These are phyloP conservation scores for Mythimna vitellina DNA, from an alignment of 2,888 invertebrate genomes.

Conservation along the genomic window DNA sequence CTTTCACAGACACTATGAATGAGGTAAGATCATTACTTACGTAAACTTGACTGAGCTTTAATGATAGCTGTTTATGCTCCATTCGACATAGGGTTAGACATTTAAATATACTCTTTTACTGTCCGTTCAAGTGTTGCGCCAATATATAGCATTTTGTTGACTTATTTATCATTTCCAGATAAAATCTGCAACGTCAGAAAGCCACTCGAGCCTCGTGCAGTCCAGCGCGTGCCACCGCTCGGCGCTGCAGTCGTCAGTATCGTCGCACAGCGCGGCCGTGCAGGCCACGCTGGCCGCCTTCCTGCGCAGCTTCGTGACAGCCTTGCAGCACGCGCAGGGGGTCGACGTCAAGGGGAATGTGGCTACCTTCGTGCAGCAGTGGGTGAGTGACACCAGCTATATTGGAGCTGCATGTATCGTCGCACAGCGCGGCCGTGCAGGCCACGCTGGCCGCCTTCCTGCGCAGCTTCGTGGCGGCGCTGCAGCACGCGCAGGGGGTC, in stretches of 20 bases:
- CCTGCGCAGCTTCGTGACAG: conserved; percentile 40
- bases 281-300: conserved; percentile 44
- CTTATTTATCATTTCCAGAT: conserved; percentile 56
- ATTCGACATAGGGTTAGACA: too few species aligned
- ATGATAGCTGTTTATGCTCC: too few species aligned
- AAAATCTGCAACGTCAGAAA: conserved; percentile 57
- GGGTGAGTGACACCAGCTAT: conserved; percentile 71
- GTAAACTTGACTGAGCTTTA: too few species aligned
- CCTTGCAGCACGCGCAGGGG: conserved; percentile 52
- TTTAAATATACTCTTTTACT: too few species aligned
- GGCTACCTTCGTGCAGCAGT: conserved; percentile 68
- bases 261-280: conserved; percentile 37
- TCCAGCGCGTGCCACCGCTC: conserved; percentile 36
- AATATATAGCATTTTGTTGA: not conserved
- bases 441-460: conserved; percentile 45
- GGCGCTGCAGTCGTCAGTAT: conserved; percentile 24
- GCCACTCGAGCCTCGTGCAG: conserved; percentile 38
- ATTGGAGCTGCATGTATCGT: not conserved
- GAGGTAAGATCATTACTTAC: conserved; percentile 69
- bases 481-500: conserved; percentile 48
- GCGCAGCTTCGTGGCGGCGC: conserved; percentile 43
- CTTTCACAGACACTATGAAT: conserved; percentile 69
- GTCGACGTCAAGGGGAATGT: conserved; percentile 66
- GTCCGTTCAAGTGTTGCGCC: too few species aligned
- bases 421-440: conserved; percentile 41